Base-by-base conservation (phyloP, 2,888 invertebrate genomes). In the Flexamia atlantica region DNA sequence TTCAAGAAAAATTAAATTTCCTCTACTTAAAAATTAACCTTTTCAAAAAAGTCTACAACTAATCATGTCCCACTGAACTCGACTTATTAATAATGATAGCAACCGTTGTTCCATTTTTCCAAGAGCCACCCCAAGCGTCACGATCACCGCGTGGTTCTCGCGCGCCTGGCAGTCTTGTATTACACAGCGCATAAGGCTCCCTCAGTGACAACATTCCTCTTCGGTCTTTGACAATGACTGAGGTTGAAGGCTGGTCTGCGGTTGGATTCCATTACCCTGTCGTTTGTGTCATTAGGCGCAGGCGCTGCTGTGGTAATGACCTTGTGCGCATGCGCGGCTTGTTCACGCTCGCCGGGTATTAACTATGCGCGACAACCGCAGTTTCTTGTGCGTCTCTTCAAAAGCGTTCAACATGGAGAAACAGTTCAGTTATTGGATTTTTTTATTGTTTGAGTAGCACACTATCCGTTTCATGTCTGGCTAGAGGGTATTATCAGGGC, bases 341-440 rank as follows among this genome's bases (percentile, higher is more conserved):
- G 28, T 76, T 42, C 42, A 42, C 46, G 76, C 76, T 76, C 40
- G n/a, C 1, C 40, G 76, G 76, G 23, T 46, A 76, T 50, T 46
- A 76, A 76, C 76, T 76, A 46, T 76, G 76, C 76, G 76, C 76
- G 76, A 46, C 76, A 25, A 76, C 76, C 76, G n/a, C 76, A 76
- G n/a, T 50, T 70, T 70, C 40, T 70, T 70, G 36, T 70, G 23
- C n/a, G 10, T 9, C 30, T 36, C 70, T 70, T 36, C 70, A 70
- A 5, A 3, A 28, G 5, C 68, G 68, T 28, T n/a, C 68, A 32
- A 32, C 30, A 10, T 32, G 28, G 30, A 68, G 68, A 25, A 30
- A 57, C 25, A 57, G 57, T 5, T 23, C 57, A 10, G 57, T 57
- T 57, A 4, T 46, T 57, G 57, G n/a, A n/a, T n/a, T n/a, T n/a